Conservation (phyloP, 2,888 invertebrate genomes). For the Cistogaster globosa region DNA sequence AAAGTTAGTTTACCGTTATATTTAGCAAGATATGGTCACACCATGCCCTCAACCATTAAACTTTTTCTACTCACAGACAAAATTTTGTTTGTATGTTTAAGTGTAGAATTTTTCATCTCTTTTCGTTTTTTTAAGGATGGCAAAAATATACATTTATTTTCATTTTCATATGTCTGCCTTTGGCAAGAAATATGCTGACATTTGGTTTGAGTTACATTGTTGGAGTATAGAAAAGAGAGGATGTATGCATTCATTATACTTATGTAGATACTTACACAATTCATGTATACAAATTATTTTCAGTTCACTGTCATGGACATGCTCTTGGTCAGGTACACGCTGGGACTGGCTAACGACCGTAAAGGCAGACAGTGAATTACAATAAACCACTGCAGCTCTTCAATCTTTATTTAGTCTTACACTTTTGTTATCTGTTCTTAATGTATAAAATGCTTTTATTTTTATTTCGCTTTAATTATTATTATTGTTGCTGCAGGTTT, state of each 20-base stretch:
- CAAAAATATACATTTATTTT: neutral
- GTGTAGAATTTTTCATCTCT: too few species aligned
- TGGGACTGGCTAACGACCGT: neutral
- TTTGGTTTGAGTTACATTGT: constrained; percentile 15
- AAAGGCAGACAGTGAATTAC: neutral
- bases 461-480: constrained; percentile 16
- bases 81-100: too few species aligned
- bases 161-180: constrained; percentile 22
- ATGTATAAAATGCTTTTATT: constrained; percentile 28
- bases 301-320: constrained; percentile 66
- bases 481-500: constrained; percentile 20
- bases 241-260: constrained; percentile 15
- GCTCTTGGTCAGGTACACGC: constrained; percentile 36
- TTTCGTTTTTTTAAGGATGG: too few species aligned
- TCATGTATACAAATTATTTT: constrained; percentile 6
- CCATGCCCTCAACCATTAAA: too few species aligned
- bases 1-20: too few species aligned
- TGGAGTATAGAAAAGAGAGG: neutral
- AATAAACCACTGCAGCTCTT: neutral
- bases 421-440: neutral
- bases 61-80: too few species aligned
- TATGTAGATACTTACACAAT: neutral
- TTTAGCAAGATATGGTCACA: too few species aligned
- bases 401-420: neutral
- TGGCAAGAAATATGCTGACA: constrained; percentile 11